A percentile compares a stretch with the other conserved stretches of the same genome.
Conservation (phyloP, 2,888 invertebrate species). For the Augochlorella aurata region DNA sequence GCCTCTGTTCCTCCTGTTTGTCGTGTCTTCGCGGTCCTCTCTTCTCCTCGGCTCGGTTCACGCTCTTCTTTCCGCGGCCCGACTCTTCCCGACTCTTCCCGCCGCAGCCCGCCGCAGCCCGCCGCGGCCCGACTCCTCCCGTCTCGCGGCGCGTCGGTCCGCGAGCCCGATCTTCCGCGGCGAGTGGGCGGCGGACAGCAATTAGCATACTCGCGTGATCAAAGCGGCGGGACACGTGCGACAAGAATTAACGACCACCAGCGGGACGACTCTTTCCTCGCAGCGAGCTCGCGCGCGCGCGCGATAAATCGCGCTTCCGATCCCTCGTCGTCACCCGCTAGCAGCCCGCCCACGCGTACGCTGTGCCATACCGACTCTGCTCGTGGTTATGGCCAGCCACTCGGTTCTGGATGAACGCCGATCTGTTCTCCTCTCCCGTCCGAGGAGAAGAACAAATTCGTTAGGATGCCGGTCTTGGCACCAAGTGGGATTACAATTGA, state of each 20-base stretch:
- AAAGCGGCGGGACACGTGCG: constrained; percentile 68
- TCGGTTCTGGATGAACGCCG: neutral
- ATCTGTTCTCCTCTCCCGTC: neutral
- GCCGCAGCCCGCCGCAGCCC: constrained; percentile 1
- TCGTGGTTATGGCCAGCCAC: neutral
- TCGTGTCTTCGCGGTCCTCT: constrained; percentile 26
- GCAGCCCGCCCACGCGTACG: constrained; percentile 51
- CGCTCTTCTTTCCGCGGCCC: constrained; percentile 17
- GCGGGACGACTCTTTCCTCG: constrained; percentile 65
- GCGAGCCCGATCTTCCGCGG: constrained; percentile 17
- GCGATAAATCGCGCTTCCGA: constrained; percentile 66
- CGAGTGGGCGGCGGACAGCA: constrained; percentile 67
- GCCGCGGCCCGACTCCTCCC: neutral
- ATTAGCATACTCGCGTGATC: constrained; percentile 72
- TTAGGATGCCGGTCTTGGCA: no score
- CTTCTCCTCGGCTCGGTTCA: constrained; percentile 8
- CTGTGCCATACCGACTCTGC: constrained; percentile 8
- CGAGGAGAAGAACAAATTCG: neutral
- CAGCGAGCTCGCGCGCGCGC: constrained; percentile 39
- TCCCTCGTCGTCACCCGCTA: constrained; percentile 59
- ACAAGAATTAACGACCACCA: constrained; percentile 69
- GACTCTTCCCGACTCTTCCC: constrained; percentile 10
- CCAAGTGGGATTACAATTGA: no score
- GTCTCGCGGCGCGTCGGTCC: neutral
- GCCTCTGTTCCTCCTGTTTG: constrained; percentile 43